These are phyloP conservation scores for Hyalella azteca DNA, from an alignment of 2,888 invertebrate genomes.

Conservation along the genomic window DNA sequence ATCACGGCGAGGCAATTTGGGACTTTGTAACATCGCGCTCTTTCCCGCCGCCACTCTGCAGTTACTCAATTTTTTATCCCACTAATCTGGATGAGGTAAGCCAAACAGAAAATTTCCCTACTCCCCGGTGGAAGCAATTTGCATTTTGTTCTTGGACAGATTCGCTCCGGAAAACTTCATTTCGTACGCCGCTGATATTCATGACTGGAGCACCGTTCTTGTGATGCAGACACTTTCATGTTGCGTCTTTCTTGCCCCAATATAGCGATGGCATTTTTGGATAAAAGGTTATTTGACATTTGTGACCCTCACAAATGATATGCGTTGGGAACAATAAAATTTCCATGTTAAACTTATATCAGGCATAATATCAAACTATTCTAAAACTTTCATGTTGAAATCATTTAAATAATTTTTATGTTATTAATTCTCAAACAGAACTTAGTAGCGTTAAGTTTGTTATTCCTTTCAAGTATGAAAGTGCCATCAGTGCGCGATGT, in stretches of 20 bases:
- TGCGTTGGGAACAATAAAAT: background rate
- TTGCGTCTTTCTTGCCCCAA: background rate
- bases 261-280: background rate
- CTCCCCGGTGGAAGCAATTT: conserved; percentile 28
- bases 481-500: too few species aligned
- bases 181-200: conserved; percentile 21
- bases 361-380: too few species aligned
- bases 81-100: conserved; percentile 35
- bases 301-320: background rate
- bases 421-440: too few species aligned
- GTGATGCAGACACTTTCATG: background rate
- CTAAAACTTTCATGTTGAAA: too few species aligned
- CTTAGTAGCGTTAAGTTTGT: too few species aligned
- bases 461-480: too few species aligned
- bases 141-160: conserved; percentile 37
- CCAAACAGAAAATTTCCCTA: conserved; percentile 28
- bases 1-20: conserved; percentile 28
- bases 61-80: conserved; percentile 16
- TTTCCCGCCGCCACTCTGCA: conserved; percentile 5
- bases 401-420: too few species aligned
- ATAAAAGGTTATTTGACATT: background rate
- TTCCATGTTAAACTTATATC: background rate
- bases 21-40: conserved; percentile 23
- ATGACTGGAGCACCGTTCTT: background rate
- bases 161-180: conserved; percentile 27